Percentiles rank a stretch among this genome's conserved stretches.
Conservation (phyloP, 1,140 invertebrate species). For the Magallana ariakensis region DNA sequence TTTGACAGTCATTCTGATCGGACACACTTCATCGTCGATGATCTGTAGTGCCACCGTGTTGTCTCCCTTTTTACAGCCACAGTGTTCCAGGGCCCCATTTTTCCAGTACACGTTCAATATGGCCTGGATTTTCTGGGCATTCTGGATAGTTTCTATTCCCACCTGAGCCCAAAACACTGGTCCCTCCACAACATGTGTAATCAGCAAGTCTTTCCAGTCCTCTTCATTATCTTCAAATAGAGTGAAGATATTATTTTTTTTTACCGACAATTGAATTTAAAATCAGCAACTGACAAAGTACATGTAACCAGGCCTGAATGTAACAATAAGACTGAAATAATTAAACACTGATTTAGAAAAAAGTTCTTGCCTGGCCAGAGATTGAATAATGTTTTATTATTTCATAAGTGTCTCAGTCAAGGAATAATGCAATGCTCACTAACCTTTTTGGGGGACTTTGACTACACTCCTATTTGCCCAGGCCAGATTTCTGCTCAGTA, state of each 20-base stretch:
- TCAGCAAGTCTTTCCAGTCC: conserved; percentile 49
- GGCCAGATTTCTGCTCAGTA: conserved; percentile 19
- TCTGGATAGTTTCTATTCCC: conserved; percentile 54
- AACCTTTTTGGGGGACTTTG: neutral
- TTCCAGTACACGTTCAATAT: conserved; percentile 29
- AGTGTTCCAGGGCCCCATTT: neutral
- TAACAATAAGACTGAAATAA: too few species aligned
- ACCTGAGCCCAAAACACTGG: conserved; percentile 57
- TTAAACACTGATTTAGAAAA: too few species aligned
- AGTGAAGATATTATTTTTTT: neutral
- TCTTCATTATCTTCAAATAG: neutral
- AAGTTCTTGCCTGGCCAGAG: too few species aligned
- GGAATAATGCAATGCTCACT: neutral
- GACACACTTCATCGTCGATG: conserved; percentile 1
- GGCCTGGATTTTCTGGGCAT: conserved; percentile 47
- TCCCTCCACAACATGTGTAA: conserved; percentile 51
- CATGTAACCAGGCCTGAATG: too few species aligned
- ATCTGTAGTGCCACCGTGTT: conserved; percentile 35
- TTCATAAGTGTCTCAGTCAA: too few species aligned
- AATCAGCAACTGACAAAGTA: too few species aligned
- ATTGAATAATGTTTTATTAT: too few species aligned
- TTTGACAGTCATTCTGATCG: conserved; percentile 40
- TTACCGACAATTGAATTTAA: too few species aligned
- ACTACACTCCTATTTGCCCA: conserved; percentile 10
- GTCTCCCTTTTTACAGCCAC: conserved; percentile 28